Evolutionary conservation across 2,888 invertebrate genomes (phyloP).

Genomic region (Thelaira solivaga): DNA sequence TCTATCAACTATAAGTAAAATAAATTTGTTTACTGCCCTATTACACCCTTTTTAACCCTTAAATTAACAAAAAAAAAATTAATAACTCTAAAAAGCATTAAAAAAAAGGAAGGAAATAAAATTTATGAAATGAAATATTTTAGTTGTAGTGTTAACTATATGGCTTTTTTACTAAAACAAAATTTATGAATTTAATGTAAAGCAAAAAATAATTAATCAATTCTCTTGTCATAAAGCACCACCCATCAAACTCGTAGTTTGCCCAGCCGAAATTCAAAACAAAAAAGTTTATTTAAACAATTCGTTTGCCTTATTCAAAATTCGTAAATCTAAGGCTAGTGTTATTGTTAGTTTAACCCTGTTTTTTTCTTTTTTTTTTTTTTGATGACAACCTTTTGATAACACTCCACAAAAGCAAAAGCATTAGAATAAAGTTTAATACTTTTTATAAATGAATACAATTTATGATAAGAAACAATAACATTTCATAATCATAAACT

Average conservation of each 20-base stretch:
- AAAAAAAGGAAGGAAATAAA: neutral
- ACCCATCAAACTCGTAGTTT: too few relatives aligned
- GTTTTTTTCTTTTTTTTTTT: too few relatives aligned
- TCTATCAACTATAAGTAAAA: too few relatives aligned
- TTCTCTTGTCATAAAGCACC: conserved; percentile 25
- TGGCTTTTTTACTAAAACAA: conserved; percentile 12
- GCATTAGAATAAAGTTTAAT: neutral
- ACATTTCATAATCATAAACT: conserved; percentile 26
- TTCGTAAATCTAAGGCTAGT: too few relatives aligned
- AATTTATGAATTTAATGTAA: too few relatives aligned
- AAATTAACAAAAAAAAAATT: neutral
- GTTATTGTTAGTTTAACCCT: conserved; percentile 19
- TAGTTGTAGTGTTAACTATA: conserved; percentile 19
- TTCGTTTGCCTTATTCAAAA: neutral
- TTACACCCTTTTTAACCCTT: conserved; percentile 24
- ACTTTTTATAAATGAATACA: conserved; percentile 33
- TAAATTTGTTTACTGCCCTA: too few relatives aligned
- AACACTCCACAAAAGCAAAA: neutral
- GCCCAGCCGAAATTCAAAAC: too few relatives aligned
- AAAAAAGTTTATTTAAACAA: neutral
- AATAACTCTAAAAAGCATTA: neutral
- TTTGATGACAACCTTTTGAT: conserved; percentile 47
- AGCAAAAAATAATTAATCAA: conserved; percentile 41
- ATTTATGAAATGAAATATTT: conserved; percentile 41
- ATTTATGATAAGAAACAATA: conserved; percentile 36